Evolutionary conservation across 1,140 invertebrate species (phyloP).

Genomic region (Dryas iulia): DNA sequence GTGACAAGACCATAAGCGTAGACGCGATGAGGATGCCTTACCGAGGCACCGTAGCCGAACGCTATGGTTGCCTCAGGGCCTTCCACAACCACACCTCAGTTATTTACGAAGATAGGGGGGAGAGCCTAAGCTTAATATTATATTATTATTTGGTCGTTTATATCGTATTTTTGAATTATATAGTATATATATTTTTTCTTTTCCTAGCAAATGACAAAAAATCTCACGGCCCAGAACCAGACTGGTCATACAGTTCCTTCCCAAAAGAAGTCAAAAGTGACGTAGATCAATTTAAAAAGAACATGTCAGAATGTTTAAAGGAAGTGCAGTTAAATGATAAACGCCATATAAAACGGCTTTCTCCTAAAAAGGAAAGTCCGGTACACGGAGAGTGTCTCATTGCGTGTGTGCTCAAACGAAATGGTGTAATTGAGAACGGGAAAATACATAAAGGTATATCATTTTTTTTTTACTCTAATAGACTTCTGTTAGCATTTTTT

Average conservation of each 20-base stretch:
- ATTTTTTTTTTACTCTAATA: neutral
- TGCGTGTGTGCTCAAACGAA: slow-evolving; percentile 65
- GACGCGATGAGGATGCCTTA: no score
- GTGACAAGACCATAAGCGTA: no score
- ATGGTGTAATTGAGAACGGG: slow-evolving; percentile 56
- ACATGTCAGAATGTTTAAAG: slow-evolving; percentile 68
- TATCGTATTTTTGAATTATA: neutral
- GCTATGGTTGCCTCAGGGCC: no score
- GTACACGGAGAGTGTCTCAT: slow-evolving; percentile 69
- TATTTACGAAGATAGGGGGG: no score
- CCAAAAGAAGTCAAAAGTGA: slow-evolving; percentile 50
- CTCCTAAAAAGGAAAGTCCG: slow-evolving; percentile 62
- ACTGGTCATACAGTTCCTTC: slow-evolving; percentile 60
- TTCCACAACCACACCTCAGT: no score
- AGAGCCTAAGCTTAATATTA: no score
- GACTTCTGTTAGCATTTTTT: no score
- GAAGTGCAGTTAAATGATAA: slow-evolving; percentile 61
- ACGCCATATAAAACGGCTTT: slow-evolving; percentile 51
- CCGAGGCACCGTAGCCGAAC: no score
- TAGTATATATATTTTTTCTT: neutral
- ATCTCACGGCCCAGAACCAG: slow-evolving; percentile 39
- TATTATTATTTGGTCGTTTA: no score
- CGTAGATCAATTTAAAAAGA: slow-evolving; percentile 58
- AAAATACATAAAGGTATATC: slow-evolving; percentile 65
- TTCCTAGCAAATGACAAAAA: neutral